Percentiles rank a stretch among this genome's conserved stretches.
Evolutionary conservation across 2,888 invertebrate species (phyloP).

Genomic region (Phrixothrix hirtus): DNA sequence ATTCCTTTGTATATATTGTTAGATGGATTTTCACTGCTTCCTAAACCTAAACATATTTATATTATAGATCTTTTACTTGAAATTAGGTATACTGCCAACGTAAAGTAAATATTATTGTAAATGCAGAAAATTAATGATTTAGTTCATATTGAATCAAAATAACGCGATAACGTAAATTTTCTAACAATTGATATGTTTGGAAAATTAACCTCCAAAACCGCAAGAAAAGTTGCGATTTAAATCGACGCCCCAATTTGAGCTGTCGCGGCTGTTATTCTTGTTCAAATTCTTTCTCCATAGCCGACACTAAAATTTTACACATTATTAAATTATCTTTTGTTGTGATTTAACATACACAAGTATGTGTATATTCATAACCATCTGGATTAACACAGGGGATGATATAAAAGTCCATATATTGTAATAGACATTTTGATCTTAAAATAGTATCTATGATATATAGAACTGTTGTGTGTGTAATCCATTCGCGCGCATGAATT

Average conservation of each 20-base stretch:
- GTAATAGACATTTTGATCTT: constrained; percentile 20
- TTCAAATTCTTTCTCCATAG: constrained; percentile 36
- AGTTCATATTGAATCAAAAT: too few species aligned
- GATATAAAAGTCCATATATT: constrained; percentile 37
- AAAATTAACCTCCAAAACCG: constrained; percentile 36
- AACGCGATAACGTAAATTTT: too few species aligned
- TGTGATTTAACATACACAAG: constrained; percentile 17
- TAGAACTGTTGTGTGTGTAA: constrained; percentile 35
- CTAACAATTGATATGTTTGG: too few species aligned
- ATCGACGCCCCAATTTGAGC: constrained; percentile 37
- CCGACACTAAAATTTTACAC: constrained; percentile 2
- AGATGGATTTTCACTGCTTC: constrained; percentile 32
- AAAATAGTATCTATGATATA: constrained; percentile 36
- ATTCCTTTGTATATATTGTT: constrained; percentile 35
- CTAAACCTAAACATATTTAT: constrained; percentile 6
- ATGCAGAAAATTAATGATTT: too few species aligned
- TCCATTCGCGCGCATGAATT: constrained; percentile 42
- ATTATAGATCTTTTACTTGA: too few species aligned
- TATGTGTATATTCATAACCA: constrained; percentile 39
- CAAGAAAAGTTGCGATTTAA: constrained; percentile 40
- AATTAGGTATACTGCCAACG: too few species aligned
- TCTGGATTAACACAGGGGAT: constrained; percentile 42
- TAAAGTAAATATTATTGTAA: too few species aligned
- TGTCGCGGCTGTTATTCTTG: constrained; percentile 19
- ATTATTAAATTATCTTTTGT: background rate